Base-by-base conservation (phyloP, 1,140 invertebrate genomes). In the Ceratina calcarata region DNA sequence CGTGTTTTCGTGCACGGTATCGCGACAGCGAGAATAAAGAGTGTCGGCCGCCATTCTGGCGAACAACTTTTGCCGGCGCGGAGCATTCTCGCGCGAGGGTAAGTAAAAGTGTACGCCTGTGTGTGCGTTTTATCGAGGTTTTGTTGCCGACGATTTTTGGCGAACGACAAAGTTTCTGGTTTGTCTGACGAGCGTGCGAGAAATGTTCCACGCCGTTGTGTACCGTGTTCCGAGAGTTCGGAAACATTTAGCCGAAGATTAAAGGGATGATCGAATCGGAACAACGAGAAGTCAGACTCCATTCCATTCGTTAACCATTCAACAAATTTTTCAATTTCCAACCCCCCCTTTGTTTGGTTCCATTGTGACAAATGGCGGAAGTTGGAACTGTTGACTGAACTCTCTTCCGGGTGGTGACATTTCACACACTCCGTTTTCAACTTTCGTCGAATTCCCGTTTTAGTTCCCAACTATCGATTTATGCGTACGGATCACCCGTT, bases 1-100 rank as follows among this genome's bases (percentile, higher is more conserved):
- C 76, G 27, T 71, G 76, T 78, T 78, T 78, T 78, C 76, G 76
- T 69, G 55, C 74, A n/a, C 22, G 65, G 65, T 71, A 78, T 78
- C 76, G 76, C 76, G 76, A 78, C 76, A 57, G 58, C 49, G 58
- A 64, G 55, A 71, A 78, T 78, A 78, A 78, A 78, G 68, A 71
- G 61, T 22, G 66, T 70, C 67, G 13, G 53, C 49, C 62, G 62
- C 74, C 53, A 64, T 49, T 49, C 16, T 49, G 57, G 45, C 67
- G 45, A 64, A 55, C 76, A 78, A 78, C 76, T 78, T 77, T 55
- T 22, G 68, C 49, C 20, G 8, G 7, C n/a, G 37, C 20, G 67
- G n/a, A 37, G 32, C 32, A 37, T 37, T 37, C 13, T 37, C 20
- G 32, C 27, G 37, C 20, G 57, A 27, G n/a, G 8, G 32, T 15